phyloP scores from a whole-genome alignment of 2,888 invertebrate species.

The Cantharis flavilabris region DNA sequence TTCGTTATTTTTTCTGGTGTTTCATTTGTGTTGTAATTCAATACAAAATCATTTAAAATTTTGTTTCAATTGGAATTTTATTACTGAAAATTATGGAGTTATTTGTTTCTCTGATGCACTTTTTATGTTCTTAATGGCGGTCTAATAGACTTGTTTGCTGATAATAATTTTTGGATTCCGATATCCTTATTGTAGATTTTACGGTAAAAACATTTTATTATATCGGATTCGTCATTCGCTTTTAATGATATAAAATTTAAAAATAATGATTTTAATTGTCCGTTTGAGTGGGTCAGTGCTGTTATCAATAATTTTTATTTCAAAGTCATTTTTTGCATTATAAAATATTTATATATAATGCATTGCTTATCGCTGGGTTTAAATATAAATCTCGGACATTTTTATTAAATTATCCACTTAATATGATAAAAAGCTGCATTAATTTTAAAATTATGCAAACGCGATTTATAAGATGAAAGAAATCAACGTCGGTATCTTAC shows the following conservation, averaged over 20 bases:
- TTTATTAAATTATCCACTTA: not conserved
- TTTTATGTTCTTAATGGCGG: conserved; percentile 15
- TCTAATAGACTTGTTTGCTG: conserved; percentile 11
- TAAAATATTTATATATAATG: not conserved
- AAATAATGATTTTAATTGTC: not conserved
- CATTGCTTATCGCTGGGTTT: not conserved
- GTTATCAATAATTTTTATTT: not conserved
- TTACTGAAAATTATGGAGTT: not conserved
- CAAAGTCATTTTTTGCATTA: not conserved
- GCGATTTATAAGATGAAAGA: not conserved
- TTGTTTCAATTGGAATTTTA: conserved; percentile 1
- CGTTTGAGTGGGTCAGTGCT: not conserved
- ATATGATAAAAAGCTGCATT: not conserved
- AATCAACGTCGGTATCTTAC: not conserved
- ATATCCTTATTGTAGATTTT: not conserved
- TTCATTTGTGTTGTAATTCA: not conserved
- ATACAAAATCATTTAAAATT: not conserved
- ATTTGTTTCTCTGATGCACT: conserved; percentile 7
- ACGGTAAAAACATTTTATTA: not conserved
- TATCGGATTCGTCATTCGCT: not conserved
- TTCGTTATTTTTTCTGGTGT: not conserved
- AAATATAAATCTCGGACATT: not conserved
- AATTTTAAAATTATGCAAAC: not conserved
- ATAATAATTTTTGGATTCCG: conserved; percentile 6
- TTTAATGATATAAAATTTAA: not conserved